Conservation (phyloP, 2,113 vertebrate species). For the Aegithalos caudatus region DNA sequence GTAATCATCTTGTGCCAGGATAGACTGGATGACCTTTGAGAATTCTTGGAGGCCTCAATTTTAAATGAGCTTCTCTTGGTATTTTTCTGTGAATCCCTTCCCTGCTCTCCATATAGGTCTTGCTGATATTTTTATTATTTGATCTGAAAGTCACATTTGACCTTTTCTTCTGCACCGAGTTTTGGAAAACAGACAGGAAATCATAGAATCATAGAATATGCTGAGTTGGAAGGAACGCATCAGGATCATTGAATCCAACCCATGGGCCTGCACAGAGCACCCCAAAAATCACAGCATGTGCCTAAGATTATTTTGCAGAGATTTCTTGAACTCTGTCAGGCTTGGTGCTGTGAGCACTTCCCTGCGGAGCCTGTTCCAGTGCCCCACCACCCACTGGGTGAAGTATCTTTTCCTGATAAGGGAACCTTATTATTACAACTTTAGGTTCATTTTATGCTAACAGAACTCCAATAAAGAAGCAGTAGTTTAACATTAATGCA, state of each 20-base stretch:
- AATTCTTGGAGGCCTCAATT: neutral
- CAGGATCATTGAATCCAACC: neutral
- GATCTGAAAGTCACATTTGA: neutral
- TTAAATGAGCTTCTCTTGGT: neutral
- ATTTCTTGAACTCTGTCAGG: neutral
- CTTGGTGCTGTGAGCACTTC: neutral
- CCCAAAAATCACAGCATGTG: neutral
- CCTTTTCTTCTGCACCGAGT: neutral
- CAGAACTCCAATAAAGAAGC: neutral
- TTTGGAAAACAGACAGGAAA: neutral
- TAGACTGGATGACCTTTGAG: neutral
- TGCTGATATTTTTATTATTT: neutral
- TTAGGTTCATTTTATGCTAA: neutral
- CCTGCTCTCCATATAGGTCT: neutral
- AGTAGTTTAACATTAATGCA: neutral
- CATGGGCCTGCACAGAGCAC: neutral
- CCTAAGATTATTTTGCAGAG: neutral
- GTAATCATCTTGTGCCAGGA: neutral
- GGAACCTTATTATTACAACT: neutral
- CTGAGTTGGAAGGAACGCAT: neutral
- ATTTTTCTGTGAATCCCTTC: neutral
- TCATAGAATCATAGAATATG: neutral
- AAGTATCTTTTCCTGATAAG: neutral
- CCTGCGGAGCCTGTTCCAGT: neutral
- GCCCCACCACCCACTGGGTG: accelerated